Percentiles rank a stretch among this genome's conserved stretches.
Conservation (phyloP, 2,888 invertebrate genomes). For the Cerceris ruficornis region DNA sequence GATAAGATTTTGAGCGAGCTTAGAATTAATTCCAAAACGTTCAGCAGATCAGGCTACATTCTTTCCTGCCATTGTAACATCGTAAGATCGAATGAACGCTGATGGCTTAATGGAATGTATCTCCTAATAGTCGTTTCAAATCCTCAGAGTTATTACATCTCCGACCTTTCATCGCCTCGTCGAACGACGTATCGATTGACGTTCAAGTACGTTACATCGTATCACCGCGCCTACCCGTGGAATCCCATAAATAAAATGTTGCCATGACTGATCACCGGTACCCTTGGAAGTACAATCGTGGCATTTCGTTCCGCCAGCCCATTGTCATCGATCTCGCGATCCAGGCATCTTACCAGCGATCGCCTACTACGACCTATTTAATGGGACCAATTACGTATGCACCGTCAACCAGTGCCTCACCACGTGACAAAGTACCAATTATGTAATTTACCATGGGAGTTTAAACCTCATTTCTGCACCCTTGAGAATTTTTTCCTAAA, state of each 20-base stretch:
- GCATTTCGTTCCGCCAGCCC: slow-evolving; percentile 69
- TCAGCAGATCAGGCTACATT: no score
- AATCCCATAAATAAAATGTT: slow-evolving; percentile 59
- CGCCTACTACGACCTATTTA: slow-evolving; percentile 49
- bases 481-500: no score
- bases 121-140: slow-evolving; percentile 2
- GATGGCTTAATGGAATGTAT: neutral
- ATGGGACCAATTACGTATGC: slow-evolving; percentile 33
- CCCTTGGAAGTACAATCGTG: slow-evolving; percentile 54
- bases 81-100: slow-evolving; percentile 3
- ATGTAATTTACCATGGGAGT: slow-evolving; percentile 21
- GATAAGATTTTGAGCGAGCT: neutral
- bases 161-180: slow-evolving; percentile 27
- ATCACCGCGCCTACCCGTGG: slow-evolving; percentile 63
- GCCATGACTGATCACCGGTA: slow-evolving; percentile 53
- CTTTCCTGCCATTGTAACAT: no score
- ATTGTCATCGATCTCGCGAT: slow-evolving; percentile 58
- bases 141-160: slow-evolving; percentile 10
- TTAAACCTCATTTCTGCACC: no score
- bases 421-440: neutral
- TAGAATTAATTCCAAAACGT: neutral
- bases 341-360: slow-evolving; percentile 20
- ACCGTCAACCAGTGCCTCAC: neutral
- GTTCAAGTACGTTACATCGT: slow-evolving; percentile 23
- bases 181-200: slow-evolving; percentile 27